Conservation (phyloP, 2,797 vertebrate species). For the Characodon lateralis region DNA sequence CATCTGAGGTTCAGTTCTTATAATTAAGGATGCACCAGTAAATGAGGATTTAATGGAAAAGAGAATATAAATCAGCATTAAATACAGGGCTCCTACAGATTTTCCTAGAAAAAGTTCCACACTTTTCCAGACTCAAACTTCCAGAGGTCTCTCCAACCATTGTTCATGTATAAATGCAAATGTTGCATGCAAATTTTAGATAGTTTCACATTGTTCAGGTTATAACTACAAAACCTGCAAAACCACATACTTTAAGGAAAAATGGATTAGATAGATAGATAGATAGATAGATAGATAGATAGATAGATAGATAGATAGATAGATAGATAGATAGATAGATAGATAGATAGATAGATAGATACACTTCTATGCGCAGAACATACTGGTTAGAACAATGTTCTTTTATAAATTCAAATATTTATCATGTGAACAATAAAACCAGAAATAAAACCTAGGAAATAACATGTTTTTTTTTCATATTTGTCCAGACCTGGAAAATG, state of each 20-base stretch:
- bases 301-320: no score
- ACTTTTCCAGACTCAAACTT: neutral
- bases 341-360: neutral
- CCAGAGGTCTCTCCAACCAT: neutral
- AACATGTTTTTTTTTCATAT: neutral
- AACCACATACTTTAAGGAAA: neutral
- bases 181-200: neutral
- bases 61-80: neutral
- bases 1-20: neutral
- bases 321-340: neutral
- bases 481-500: no score
- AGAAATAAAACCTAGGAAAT: neutral
- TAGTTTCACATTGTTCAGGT: neutral
- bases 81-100: neutral
- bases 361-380: neutral
- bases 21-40: neutral
- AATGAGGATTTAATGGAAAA: neutral
- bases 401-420: slow-evolving; percentile 1
- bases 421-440: neutral
- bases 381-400: neutral
- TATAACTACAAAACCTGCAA: neutral
- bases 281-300: neutral
- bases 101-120: neutral
- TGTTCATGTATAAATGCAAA: neutral
- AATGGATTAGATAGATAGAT: neutral